Base-by-base conservation (phyloP, 2,888 invertebrate genomes). In the Coenonympha arcania region DNA sequence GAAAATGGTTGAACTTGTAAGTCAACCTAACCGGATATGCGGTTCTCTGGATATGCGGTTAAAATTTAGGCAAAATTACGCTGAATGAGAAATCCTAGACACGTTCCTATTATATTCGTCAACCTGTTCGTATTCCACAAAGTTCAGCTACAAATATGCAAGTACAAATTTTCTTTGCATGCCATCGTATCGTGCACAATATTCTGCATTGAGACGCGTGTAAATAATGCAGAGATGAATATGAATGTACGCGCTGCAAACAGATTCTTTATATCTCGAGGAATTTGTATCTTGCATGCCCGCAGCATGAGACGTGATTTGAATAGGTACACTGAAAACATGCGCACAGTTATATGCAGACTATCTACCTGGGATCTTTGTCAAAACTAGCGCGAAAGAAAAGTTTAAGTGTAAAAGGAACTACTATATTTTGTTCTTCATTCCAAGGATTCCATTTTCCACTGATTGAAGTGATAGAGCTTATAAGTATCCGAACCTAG, bases 241-340 rank as follows among this genome's bases (percentile, higher is more conserved):
- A 60, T 56, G 56, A 67, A 75, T 69, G 70, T 73, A 73, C 77
- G 71, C 62, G 62, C 55, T 61, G 65, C 52, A 67, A 70, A 72
- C 78, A 79, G 79, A 84, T 83, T 79, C 73, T 63, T 67, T 60
- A 65, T 66, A 66, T 73, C 79, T 72, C 73, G 55, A 54, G 75
- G 79, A 82, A 81, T 82, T 83, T 82, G 80, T 82, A 77, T 78
- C 72, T 75, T 73, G 76, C 77, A 73, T 76, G 73, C 62, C 79
- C 80, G 67, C 77, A 73, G 69, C 68, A 67, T 39, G 65, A 59
- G 67, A 80, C 84, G 84, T 85, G 84, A 71, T 67, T 57, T 53
- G 81, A 83, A 80, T 84, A n/a, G n/a, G n/a, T n/a, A 74, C 69
- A 52, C 57, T 50, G 26, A 50, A 52, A 34, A 52, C 53, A 40